Evolutionary conservation across 2,113 vertebrate genomes (phyloP), one percentile per base, ranked within the genome.

Genomic region (Anguilla japonica): DNA sequence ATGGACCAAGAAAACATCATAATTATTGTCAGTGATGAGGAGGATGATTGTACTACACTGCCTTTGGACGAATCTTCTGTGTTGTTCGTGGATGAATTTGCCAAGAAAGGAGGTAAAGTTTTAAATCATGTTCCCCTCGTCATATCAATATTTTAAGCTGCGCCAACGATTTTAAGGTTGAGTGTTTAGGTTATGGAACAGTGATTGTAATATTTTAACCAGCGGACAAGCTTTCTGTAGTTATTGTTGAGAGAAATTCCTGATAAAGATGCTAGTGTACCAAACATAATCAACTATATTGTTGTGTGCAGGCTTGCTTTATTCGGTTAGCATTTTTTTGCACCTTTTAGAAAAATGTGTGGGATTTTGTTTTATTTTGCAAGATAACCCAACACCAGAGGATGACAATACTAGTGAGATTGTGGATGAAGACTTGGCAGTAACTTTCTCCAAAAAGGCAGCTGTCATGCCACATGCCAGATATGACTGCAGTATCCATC

Each of bases 401-500:
- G 3, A 26, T 1, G 8, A 18, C 1, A 60, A 84, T 13, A 0
- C 90, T 53, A 41, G 57, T 53, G 89, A 84, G 22, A 39, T 87
- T 18, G 39, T 92, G 87, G 94, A 95, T 39, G 95, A 95, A 82
- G 95, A 96, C 81, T 82, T 96, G 89, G 91, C 94, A 0, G 91
- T 96, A 0, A 96, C 93, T 4, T 96, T 92, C 87, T 92, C 91
- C 8, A 92, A 92, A 8, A 88, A 87, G 0, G 93, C 93, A 3
- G 91, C 93, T 79, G 90, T 95, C 41, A 88, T 96, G 75, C 95
- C 95, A 87, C 95, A 96, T 5, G 95, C 95, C 0, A 92, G 95
- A 82, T 95, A 93, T 0, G 95, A 96, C 91, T 96, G 95, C 81
- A 89, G 91, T 75, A 50, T 92, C 34, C 88, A 94, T 34, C 79